phyloP scores from a whole-genome alignment of 2,113 vertebrate species.

The Ahaetulla prasina region DNA sequence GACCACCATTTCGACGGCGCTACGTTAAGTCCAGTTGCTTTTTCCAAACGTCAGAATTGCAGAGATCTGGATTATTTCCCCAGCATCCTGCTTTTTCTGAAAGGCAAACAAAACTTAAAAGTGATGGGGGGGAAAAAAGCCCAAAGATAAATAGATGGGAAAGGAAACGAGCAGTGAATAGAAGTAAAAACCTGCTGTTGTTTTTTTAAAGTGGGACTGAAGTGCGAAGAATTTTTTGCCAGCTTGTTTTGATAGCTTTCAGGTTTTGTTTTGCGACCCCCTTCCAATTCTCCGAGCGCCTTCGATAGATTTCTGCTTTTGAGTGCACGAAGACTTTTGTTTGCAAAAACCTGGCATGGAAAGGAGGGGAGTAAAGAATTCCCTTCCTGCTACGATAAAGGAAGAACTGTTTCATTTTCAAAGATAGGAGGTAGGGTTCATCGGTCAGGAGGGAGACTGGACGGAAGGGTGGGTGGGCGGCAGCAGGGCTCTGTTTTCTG shows the following conservation, averaged over 20 bases:
- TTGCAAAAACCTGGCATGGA: no score
- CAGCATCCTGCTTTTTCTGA: neutral
- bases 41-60: conserved; percentile 3
- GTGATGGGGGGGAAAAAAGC: neutral
- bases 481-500: neutral
- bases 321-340: neutral
- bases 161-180: neutral
- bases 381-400: neutral
- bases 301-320: conserved; percentile 14
- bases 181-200: neutral
- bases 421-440: neutral
- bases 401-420: conserved; percentile 22
- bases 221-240: neutral
- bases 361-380: neutral
- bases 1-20: neutral
- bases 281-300: accelerated
- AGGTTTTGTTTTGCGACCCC: accelerated
- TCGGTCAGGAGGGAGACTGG: neutral
- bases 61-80: accelerated
- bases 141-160: neutral
- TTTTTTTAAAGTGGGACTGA: neutral
- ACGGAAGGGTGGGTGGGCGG: no score
- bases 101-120: neutral
- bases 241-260: neutral
- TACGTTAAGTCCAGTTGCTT: neutral